These are phyloP conservation scores for Caenorhabditis virilis DNA, from an alignment of 2,888 invertebrate species.

Conservation along the genomic window DNA sequence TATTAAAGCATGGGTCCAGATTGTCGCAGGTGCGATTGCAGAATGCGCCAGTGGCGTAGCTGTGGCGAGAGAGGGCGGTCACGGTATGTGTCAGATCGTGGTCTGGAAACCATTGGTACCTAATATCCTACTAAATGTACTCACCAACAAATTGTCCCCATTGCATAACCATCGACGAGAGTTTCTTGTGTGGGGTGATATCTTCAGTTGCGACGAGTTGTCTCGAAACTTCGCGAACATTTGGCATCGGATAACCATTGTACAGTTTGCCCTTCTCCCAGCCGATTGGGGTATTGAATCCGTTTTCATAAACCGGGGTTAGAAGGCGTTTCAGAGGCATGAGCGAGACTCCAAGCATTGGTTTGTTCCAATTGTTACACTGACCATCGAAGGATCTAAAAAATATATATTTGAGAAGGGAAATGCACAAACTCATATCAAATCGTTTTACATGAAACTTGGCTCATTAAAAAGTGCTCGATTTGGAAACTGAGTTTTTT, in stretches of 20 bases:
- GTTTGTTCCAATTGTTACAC: constrained; percentile 90
- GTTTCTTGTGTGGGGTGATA: constrained; percentile 76
- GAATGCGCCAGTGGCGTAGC: constrained; percentile 64
- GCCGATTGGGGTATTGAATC: constrained; percentile 91
- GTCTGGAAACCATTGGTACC: constrained; percentile 72
- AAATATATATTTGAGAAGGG: not conserved
- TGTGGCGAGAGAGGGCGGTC: constrained; percentile 77
- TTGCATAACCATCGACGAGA: constrained; percentile 97
- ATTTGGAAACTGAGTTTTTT: too few relatives aligned
- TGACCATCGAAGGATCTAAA: constrained; percentile 90
- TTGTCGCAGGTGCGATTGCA: constrained; percentile 80
- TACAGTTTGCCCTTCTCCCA: constrained; percentile 85
- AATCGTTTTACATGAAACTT: too few relatives aligned
- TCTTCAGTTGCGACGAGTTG: constrained; percentile 82
- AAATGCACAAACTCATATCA: too few relatives aligned
- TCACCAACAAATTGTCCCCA: constrained; percentile 91
- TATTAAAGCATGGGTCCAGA: constrained; percentile 95
- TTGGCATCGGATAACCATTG: constrained; percentile 76
- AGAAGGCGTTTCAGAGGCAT: constrained; percentile 76
- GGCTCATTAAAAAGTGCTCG: too few relatives aligned
- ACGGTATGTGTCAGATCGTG: constrained; percentile 94
- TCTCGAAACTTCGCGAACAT: constrained; percentile 76
- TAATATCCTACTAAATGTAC: too few relatives aligned
- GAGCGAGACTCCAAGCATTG: constrained; percentile 80
- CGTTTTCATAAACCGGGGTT: constrained; percentile 86